These are phyloP conservation scores for Deilephila elpenor DNA, from an alignment of 2,888 invertebrate genomes.

Conservation along the genomic window DNA sequence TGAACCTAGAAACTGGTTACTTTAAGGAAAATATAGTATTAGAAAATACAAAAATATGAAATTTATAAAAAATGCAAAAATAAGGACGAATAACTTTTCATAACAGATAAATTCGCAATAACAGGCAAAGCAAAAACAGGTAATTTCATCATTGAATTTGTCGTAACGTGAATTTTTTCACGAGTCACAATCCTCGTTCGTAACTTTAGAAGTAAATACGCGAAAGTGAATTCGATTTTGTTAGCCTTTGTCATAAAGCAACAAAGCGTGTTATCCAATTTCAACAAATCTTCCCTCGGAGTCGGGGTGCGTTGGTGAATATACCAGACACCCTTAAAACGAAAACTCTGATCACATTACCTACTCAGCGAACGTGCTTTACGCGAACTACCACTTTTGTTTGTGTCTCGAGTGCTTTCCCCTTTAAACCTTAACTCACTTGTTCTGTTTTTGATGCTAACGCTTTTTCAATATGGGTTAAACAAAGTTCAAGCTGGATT, in stretches of 20 bases:
- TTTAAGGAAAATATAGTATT: no score
- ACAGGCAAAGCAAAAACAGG: background rate
- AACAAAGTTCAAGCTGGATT: background rate
- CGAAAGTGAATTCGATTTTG: constrained; percentile 50
- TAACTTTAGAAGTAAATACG: constrained; percentile 34
- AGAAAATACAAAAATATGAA: background rate
- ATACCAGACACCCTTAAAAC: constrained; percentile 48
- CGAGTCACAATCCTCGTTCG: constrained; percentile 31
- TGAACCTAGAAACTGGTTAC: no score
- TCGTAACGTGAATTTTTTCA: constrained; percentile 22
- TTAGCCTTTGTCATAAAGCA: constrained; percentile 58
- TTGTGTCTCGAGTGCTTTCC: constrained; percentile 5
- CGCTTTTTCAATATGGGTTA: background rate
- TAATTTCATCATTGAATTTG: constrained; percentile 19
- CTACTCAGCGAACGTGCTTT: constrained; percentile 16
- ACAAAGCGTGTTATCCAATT: constrained; percentile 67
- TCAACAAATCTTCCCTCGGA: constrained; percentile 57
- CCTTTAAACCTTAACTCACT: background rate
- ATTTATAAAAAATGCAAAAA: background rate
- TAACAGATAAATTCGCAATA: no score
- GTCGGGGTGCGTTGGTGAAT: constrained; percentile 44
- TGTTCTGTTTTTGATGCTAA: background rate
- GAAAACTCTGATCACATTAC: constrained; percentile 55
- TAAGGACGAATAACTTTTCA: no score
- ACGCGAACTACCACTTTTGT: constrained; percentile 24